Conservation (phyloP, 35 echinoderm and acorn worm genomes). For the Eucidaris tribuloides region DNA sequence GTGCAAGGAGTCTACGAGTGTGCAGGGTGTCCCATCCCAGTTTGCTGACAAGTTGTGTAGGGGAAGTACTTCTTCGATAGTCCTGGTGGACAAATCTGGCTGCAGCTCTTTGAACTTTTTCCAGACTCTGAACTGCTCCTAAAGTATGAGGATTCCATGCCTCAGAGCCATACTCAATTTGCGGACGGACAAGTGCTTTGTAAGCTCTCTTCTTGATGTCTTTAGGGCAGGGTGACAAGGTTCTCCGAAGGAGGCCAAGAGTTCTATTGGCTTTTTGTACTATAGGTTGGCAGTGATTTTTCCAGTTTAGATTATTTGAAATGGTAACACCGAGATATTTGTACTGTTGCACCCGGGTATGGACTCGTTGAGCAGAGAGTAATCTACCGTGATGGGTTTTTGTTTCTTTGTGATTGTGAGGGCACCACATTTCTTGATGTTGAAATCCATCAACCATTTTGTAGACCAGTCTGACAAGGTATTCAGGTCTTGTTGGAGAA, state of each 20-base stretch:
- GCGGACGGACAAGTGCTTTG: conserved; percentile 7
- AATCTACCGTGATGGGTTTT: too few relatives aligned
- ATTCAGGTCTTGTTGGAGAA: conserved; percentile 5
- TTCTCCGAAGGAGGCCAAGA: conserved; percentile 3
- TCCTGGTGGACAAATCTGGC: background rate
- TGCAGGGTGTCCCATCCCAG: background rate
- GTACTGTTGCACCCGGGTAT: background rate
- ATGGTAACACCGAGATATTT: conserved; percentile 25
- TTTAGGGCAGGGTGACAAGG: background rate
- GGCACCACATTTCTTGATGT: too few relatives aligned
- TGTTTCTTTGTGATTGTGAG: too few relatives aligned
- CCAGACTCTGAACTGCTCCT: background rate
- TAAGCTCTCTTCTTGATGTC: conserved; percentile 17
- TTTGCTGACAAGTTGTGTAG: background rate
- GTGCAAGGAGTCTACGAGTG: background rate
- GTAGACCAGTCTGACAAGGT: background rate
- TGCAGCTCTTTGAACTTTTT: background rate
- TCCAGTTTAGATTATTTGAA: conserved; percentile 1
- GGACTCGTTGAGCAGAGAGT: too few relatives aligned
- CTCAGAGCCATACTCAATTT: background rate
- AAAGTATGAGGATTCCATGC: conserved; percentile 3
- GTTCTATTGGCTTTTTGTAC: conserved; percentile 6
- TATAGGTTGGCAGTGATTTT: background rate
- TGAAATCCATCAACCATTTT: conserved; percentile 31
- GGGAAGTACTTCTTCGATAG: background rate